Evolutionary conservation across 2,797 vertebrate species (phyloP), one percentile per base, ranked within the genome.

Genomic region (Xenopus petersii): DNA sequence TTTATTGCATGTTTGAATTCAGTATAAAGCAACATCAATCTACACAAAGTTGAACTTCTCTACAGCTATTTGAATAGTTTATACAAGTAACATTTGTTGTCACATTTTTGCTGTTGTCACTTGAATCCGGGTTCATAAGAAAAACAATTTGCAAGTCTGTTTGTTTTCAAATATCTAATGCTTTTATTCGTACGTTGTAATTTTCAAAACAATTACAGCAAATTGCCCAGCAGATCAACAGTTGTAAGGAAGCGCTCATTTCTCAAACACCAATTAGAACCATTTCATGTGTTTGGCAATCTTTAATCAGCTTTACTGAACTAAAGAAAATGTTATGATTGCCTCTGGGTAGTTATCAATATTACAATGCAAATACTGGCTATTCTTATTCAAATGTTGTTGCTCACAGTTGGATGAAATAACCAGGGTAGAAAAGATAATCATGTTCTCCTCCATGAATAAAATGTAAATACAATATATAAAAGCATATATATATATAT

Each of bases 171-270:
- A 36, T 33, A 33, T 33, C 30, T 33, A 36, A 33, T 63, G 30
- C 30, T 15, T 62, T 62, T 62, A 16, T 16, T 33, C 10, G 0
- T 63, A 36, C 60, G 42, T 36, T 26, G 17, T 26, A 60, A 60
- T 60, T 63, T 63, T 63, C 8, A 15, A 33, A 63, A 63, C 60
- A 63, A 63, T 24, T 60, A 26, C 58, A 60, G 58, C 21, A 60
- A 60, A 60, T 60, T 60, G 17, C 17, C 12, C 13, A 26, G 9
- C n/a, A 56, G 8, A 56, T 16, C 55, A 56, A 56, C 55, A 17
- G 16, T 56, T 17, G 12, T 17, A 56, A 17, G n/a, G 55, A 56
- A 17, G 16, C 13, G 58, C 11, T 26, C 58, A 60, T 60, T 60
- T 60, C 58, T 60, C 24, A 60, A 56, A 60, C 10, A 26, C 10